These are phyloP conservation scores for Lamellibrachia columna DNA, from an alignment of 2,888 invertebrate genomes.

Conservation along the genomic window DNA sequence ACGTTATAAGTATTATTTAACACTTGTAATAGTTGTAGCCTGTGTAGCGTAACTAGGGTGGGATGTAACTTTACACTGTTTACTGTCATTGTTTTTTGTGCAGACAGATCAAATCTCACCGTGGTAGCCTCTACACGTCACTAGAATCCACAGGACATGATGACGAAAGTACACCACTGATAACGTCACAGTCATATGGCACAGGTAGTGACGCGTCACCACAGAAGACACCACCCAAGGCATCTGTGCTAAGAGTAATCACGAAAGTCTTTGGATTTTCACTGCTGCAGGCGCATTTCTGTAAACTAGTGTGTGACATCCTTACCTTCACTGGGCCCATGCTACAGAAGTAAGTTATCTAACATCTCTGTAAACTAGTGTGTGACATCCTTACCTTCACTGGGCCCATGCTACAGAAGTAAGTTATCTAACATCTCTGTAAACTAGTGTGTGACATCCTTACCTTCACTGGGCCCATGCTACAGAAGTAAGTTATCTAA, in stretches of 20 bases:
- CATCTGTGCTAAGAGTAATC: constrained; percentile 47
- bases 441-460: constrained; percentile 46
- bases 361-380: constrained; percentile 41
- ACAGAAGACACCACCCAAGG: background rate
- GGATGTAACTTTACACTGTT: background rate
- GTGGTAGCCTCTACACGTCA: background rate
- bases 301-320: constrained; percentile 44
- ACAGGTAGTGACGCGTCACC: constrained; percentile 31
- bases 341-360: constrained; percentile 42
- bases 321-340: constrained; percentile 44
- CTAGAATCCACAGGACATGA: background rate
- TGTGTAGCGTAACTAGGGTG: background rate
- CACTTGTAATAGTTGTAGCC: background rate
- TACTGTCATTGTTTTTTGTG: background rate
- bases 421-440: constrained; percentile 32
- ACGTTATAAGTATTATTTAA: background rate
- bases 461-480: constrained; percentile 33
- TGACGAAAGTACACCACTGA: constrained; percentile 27
- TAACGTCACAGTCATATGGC: background rate
- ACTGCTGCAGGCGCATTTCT: constrained; percentile 47
- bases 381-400: constrained; percentile 43
- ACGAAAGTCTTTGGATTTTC: constrained; percentile 50
- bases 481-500: background rate
- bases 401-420: constrained; percentile 22
- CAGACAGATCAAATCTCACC: background rate